These are phyloP conservation scores for Cephus spinipes DNA, from an alignment of 2,888 invertebrate species.

Conservation along the genomic window DNA sequence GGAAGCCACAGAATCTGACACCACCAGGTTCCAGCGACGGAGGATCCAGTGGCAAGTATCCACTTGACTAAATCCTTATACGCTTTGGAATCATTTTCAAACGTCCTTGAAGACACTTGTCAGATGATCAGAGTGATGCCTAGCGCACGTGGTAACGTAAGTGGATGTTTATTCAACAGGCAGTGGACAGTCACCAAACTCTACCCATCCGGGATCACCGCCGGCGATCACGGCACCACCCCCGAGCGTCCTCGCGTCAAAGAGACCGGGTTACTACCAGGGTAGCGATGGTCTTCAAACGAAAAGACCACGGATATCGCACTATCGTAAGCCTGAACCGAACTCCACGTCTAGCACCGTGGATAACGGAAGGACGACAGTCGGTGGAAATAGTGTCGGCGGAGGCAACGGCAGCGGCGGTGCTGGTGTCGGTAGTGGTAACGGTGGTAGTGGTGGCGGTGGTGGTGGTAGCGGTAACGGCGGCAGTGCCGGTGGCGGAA, in stretches of 20 bases:
- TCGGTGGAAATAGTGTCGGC: slow-evolving; percentile 35
- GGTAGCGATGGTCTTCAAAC: slow-evolving; percentile 71
- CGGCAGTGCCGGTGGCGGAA: slow-evolving; percentile 30
- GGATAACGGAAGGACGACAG: slow-evolving; percentile 50
- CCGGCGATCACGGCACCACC: slow-evolving; percentile 68
- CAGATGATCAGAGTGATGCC: neutral
- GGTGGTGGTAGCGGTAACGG: slow-evolving; percentile 30
- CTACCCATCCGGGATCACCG: slow-evolving; percentile 80
- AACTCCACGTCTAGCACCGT: slow-evolving; percentile 54
- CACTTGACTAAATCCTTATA: too few relatives aligned
- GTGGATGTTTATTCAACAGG: slow-evolving; percentile 54
- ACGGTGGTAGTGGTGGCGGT: slow-evolving; percentile 24
- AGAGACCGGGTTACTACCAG: slow-evolving; percentile 75
- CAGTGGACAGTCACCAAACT: slow-evolving; percentile 83
- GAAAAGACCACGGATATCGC: slow-evolving; percentile 90
- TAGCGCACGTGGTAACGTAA: too few relatives aligned
- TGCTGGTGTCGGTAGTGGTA: slow-evolving; percentile 9
- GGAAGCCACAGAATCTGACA: slow-evolving; percentile 91
- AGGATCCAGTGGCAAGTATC: slow-evolving; percentile 71
- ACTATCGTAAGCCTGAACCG: slow-evolving; percentile 76
- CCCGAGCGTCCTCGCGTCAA: slow-evolving; percentile 70
- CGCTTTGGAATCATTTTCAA: neutral
- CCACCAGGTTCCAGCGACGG: slow-evolving; percentile 89
- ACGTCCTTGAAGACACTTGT: neutral
- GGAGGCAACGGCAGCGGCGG: slow-evolving; percentile 26